These are phyloP conservation scores for Temnothorax longispinosus DNA, from an alignment of 1,140 invertebrate species.

Conservation along the genomic window DNA sequence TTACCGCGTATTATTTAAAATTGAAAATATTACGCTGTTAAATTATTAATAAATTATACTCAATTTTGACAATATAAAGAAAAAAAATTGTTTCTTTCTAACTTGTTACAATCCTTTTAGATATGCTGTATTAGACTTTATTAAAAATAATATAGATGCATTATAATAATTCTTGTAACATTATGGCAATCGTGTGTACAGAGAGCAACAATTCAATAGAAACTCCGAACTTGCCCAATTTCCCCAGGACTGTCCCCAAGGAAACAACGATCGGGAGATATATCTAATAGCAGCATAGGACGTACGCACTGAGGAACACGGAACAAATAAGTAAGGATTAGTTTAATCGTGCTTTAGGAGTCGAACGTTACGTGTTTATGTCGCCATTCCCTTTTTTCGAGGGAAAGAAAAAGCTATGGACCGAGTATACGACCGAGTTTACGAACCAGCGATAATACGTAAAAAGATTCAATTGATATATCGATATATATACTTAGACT, in stretches of 20 bases:
- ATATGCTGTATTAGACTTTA: neutral
- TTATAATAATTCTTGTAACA: neutral
- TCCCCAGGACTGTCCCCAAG: constrained; percentile 67
- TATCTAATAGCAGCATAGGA: constrained; percentile 66
- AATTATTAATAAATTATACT: neutral
- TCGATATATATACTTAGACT: neutral
- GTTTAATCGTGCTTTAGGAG: constrained; percentile 82
- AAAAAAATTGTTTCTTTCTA: neutral
- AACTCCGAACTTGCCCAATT: constrained; percentile 45
- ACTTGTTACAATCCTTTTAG: neutral
- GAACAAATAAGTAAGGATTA: constrained; percentile 84
- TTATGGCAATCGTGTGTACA: neutral
- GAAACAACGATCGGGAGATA: constrained; percentile 77
- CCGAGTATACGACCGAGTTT: constrained; percentile 2
- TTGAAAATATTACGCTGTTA: neutral
- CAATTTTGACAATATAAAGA: neutral
- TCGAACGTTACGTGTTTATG: constrained; percentile 70
- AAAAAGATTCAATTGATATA: constrained; percentile 29
- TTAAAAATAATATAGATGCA: neutral
- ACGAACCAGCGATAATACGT: constrained; percentile 19
- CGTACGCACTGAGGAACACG: constrained; percentile 56
- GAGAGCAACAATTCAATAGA: neutral
- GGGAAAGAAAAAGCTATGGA: constrained; percentile 55
- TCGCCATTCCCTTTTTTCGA: constrained; percentile 51
- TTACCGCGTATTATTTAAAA: neutral